Evolutionary conservation across 2,113 vertebrate species (phyloP), one percentile per base, ranked within the genome.

Genomic region (human): DNA sequence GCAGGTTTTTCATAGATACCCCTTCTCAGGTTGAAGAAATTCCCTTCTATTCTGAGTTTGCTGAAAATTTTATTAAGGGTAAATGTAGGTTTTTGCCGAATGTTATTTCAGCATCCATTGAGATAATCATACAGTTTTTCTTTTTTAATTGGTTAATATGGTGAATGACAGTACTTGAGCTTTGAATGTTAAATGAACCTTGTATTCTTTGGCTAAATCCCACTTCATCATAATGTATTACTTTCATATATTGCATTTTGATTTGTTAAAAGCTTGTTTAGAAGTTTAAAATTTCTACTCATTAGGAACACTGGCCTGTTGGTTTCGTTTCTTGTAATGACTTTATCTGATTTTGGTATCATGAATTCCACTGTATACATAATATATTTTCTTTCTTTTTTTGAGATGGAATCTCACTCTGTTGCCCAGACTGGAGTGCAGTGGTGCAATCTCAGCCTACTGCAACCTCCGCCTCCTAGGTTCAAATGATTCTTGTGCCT

Each of bases 311-410:
- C n/a, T 83, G 8, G 18, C 76, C 68, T 91, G n/a, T 23, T 91
- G 17, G 14, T 88, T 23, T 90, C 25, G 76, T 91, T 70, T 55
- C 40, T 76, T 84, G 3, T 92, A 73, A 92, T 80, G 72, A 40
- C 23, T 80, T 45, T 70, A 18, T n/a, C 55, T 83, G 45, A 48
- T 52, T 81, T 96, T 94, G 87, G 18, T 78, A 55, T 83, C 8
- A 52, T 89, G 43, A 73, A 80, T 92, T 84, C 8, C 27, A 83
- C 30, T 64, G 92, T 78, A 38, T 93, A 88, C 87, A n/a, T 92
- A 8, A 6, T 68, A n/a, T 68, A 68, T 68, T 68, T 64, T 64
- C 27, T 32, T 64, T 64, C 61, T 6, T 64, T 64, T 30, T 32
- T 64, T 64, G 27, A 64, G 61, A 64, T 64, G 61, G 57, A 32